These are phyloP conservation scores for Achlya flavicornis DNA, from an alignment of 2,888 invertebrate genomes.

Conservation along the genomic window DNA sequence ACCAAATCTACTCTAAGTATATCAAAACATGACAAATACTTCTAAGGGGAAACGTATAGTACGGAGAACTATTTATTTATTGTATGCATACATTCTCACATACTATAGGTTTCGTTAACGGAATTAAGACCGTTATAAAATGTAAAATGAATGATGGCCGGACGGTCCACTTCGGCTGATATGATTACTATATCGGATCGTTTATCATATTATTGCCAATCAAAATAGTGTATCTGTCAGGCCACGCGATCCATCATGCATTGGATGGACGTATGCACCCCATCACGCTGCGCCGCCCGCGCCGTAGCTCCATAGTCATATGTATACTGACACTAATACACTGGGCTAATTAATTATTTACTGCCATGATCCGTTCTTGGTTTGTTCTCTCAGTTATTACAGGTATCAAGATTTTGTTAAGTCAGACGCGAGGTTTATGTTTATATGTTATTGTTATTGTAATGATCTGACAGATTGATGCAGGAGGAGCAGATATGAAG, in stretches of 20 bases:
- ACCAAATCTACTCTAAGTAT: constrained; percentile 54
- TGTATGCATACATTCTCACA: constrained; percentile 1
- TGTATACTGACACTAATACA: constrained; percentile 45
- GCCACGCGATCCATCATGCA: constrained; percentile 75
- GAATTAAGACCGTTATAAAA: constrained; percentile 63
- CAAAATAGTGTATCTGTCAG: constrained; percentile 84
- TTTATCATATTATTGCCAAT: constrained; percentile 83
- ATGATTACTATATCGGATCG: constrained; percentile 76
- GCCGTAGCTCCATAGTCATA: constrained; percentile 60
- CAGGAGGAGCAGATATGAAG: constrained; percentile 54
- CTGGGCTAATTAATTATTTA: constrained; percentile 58
- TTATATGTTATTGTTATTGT: constrained; percentile 12
- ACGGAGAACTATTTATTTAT: constrained; percentile 18
- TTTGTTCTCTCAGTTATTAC: constrained; percentile 56
- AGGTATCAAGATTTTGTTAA: constrained; percentile 12
- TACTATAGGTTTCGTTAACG: constrained; percentile 56
- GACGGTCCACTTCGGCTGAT: constrained; percentile 69
- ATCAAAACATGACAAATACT: constrained; percentile 41
- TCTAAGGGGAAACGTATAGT: constrained; percentile 41
- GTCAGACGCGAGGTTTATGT: constrained; percentile 14
- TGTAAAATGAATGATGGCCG: constrained; percentile 73
- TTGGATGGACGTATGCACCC: constrained; percentile 58
- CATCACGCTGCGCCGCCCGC: constrained; percentile 37
- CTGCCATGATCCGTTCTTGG: constrained; percentile 54
- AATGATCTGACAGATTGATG: constrained; percentile 65